Conservation (phyloP, 2,888 invertebrate genomes). For the Nymphalis polychloros region DNA sequence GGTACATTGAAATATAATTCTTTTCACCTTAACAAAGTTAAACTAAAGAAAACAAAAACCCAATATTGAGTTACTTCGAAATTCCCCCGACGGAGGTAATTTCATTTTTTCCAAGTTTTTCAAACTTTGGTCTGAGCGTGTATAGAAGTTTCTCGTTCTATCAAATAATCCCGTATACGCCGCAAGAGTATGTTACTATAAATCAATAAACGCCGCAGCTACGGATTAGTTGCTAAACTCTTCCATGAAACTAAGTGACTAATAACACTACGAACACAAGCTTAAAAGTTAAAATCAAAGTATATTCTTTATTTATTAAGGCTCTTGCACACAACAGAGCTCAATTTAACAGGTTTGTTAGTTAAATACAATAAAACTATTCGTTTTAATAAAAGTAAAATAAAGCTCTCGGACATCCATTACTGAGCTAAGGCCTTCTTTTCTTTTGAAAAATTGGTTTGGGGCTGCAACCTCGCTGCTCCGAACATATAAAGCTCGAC, state of each 20-base stretch:
- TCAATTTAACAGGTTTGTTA: no score
- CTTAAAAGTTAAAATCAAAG: no score
- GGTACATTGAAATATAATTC: background rate
- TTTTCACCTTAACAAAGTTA: background rate
- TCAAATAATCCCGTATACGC: conserved; percentile 34
- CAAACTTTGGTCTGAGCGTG: conserved; percentile 26
- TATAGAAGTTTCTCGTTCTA: conserved; percentile 30
- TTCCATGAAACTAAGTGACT: conserved; percentile 30
- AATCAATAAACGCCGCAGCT: conserved; percentile 41
- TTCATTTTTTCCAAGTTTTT: conserved; percentile 34
- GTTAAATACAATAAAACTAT: no score
- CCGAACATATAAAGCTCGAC: no score
- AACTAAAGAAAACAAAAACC: conserved; percentile 10
- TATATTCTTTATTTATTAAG: no score
- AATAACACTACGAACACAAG: conserved; percentile 6
- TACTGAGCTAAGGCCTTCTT: no score
- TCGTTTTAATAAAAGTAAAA: no score
- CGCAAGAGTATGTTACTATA: conserved; percentile 37
- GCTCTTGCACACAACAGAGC: no score
- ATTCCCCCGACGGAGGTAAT: conserved; percentile 33
- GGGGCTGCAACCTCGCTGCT: no score
- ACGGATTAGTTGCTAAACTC: conserved; percentile 42
- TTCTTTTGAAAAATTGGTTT: no score
- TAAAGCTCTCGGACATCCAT: no score
- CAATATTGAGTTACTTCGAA: conserved; percentile 23